These are phyloP conservation scores for Auanema freiburgensis DNA, from an alignment of 2,888 invertebrate species.

Conservation along the genomic window DNA sequence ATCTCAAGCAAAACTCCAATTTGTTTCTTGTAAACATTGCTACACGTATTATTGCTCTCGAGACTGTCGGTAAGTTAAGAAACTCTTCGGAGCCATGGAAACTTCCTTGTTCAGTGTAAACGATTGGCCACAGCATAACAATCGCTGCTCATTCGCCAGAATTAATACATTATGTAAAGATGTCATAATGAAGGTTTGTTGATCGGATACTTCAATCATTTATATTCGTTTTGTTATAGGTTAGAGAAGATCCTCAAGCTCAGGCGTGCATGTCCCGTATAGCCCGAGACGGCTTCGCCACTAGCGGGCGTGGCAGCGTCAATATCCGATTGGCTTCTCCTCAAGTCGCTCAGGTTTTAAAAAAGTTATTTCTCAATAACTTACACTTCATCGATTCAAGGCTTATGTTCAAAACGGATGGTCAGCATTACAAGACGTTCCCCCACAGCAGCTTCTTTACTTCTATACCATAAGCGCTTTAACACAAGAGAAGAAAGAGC, in stretches of 20 bases:
- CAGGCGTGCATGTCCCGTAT: conserved; percentile 77
- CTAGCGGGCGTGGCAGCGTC: conserved; percentile 81
- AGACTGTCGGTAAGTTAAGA: conserved; percentile 34
- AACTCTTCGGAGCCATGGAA: neutral
- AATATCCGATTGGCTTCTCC: conserved; percentile 86
- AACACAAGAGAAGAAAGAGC: conserved; percentile 57
- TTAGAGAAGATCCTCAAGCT: conserved; percentile 67
- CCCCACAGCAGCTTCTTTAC: conserved; percentile 49
- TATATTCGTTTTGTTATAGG: conserved; percentile 31
- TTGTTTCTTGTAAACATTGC: conserved; percentile 92
- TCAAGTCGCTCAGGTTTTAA: conserved; percentile 69
- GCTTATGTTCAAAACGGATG: conserved; percentile 70
- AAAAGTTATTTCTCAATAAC: neutral
- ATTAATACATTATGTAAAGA: conserved; percentile 84
- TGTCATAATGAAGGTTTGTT: conserved; percentile 66
- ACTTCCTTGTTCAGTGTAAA: conserved; percentile 78
- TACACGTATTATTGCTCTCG: conserved; percentile 86
- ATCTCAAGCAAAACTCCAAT: conserved; percentile 77
- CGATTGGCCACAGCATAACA: conserved; percentile 82
- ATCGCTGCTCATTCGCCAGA: conserved; percentile 84
- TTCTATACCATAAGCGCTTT: conserved; percentile 60
- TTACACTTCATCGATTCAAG: conserved; percentile 13
- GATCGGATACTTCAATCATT: neutral
- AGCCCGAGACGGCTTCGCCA: conserved; percentile 81
- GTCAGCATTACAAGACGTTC: conserved; percentile 75